Evolutionary conservation across 2,888 invertebrate genomes (phyloP).

Genomic region (Himalopsyche anomala): DNA sequence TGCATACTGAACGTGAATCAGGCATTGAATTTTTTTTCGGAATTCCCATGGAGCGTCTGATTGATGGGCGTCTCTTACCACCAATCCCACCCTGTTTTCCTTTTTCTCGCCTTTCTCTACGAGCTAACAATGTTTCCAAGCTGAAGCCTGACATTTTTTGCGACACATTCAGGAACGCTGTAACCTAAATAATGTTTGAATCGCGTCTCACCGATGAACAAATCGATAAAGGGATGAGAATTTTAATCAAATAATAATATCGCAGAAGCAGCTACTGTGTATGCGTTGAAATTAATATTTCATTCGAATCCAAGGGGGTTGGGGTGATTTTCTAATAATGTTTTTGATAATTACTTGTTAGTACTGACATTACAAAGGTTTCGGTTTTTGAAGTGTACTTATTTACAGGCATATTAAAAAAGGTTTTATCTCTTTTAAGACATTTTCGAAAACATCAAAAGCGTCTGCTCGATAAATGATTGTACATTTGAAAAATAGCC

Average conservation of each 20-base stretch:
- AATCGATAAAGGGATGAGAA: constrained; percentile 21
- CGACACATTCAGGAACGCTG: not conserved
- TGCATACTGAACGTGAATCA: not conserved
- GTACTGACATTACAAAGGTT: no score
- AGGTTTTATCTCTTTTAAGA: no score
- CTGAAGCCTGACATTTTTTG: constrained; percentile 13
- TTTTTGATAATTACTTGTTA: no score
- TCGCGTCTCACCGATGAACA: not conserved
- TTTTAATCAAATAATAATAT: constrained; percentile 26
- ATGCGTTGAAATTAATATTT: not conserved
- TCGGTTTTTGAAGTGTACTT: no score
- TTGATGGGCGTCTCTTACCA: constrained; percentile 19
- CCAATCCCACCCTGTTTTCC: not conserved
- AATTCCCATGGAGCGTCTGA: constrained; percentile 9
- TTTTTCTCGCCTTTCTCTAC: not conserved
- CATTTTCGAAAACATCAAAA: no score
- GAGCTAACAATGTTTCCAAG: not conserved
- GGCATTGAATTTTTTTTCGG: not conserved
- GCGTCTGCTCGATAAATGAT: no score
- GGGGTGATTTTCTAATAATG: not conserved
- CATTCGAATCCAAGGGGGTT: not conserved
- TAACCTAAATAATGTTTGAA: constrained; percentile 26
- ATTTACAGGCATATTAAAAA: no score
- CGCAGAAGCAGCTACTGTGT: not conserved
- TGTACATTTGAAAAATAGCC: no score